Evolutionary conservation across 64 coral and sea anemone species (phyloP), one percentile per base, ranked within the genome.

Genomic region (Anthopleura sola): DNA sequence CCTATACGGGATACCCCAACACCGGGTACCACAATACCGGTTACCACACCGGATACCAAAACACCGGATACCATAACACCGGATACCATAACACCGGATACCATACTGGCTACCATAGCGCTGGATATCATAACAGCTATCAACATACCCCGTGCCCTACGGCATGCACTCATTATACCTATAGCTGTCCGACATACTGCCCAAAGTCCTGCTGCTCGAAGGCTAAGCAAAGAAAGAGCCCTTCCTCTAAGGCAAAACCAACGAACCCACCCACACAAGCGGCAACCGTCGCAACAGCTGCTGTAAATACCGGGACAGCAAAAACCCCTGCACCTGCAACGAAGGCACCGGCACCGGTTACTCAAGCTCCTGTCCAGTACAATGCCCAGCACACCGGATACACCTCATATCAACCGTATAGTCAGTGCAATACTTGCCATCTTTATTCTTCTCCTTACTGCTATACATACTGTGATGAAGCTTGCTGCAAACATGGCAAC

Each of bases 381-480:
- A 8, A 31, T 1, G 8, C 15, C 17, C 76, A 79, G 5, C 38
- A 44, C 5, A 48, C 37, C 9, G 37, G 76, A 29, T 79, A 79
- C 39, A 44, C 76, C 11, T 6, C 76, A 44, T 83, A 60, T 83
- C 48, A 56, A 23, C 82, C 82, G 14, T 60, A 83, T 16, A 83
- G 8, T 29, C 82, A 83, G 21, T 83, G 82, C 50, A 56, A 83
- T 23, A 83, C 55, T 5, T 83, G 48, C 26, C 55, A 83, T 34
- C 26, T 48, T 18, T 83, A 29, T 49, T 83, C 76, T 10, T 79
- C 76, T 23, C 76, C 76, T 24, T 79, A 44, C 21, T 79, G 76
- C 21, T 83, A 83, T 60, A 58, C 55, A n/a, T 83, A 47, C 33
- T 83, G 82, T 49, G 82, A 83, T 17, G 50, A 83, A 38, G 23